These are phyloP conservation scores for Nemoura dubitans DNA, from an alignment of 2,888 invertebrate species.

Conservation along the genomic window DNA sequence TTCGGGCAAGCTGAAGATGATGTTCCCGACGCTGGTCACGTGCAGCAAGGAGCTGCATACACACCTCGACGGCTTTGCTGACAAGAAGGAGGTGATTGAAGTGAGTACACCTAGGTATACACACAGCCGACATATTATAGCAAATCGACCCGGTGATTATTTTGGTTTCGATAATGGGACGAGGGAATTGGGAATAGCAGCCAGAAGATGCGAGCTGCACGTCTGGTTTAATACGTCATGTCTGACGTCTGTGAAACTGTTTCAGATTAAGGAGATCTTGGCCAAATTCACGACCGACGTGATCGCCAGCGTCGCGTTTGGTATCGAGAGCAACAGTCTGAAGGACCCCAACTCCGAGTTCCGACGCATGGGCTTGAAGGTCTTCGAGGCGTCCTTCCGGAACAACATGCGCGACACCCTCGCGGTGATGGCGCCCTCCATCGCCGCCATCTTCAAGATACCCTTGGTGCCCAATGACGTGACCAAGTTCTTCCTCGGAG, in stretches of 20 bases:
- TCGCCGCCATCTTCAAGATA: conserved; percentile 57
- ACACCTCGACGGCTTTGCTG: conserved; percentile 60
- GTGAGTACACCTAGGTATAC: not conserved
- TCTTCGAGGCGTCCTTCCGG: conserved; percentile 52
- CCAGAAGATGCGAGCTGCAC: no score
- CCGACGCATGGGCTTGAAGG: conserved; percentile 53
- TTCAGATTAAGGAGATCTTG: conserved; percentile 53
- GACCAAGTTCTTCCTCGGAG: conserved; percentile 49
- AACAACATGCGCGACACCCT: conserved; percentile 55
- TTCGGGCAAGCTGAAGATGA: conserved; percentile 62
- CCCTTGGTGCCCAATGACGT: conserved; percentile 56
- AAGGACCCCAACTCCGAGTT: conserved; percentile 49
- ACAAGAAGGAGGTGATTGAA: conserved; percentile 57
- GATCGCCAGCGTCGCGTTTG: conserved; percentile 62
- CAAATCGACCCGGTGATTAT: no score
- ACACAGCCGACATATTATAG: no score
- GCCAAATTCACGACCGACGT: conserved; percentile 60
- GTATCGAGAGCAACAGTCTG: conserved; percentile 57
- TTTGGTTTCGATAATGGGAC: no score
- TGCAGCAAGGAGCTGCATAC: conserved; percentile 56
- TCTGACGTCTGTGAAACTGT: no score
- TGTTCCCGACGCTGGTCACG: conserved; percentile 62
- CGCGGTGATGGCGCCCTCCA: conserved; percentile 4
- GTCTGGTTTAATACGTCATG: no score
- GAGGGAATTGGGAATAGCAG: no score